Percentiles rank a stretch among this genome's conserved stretches.
These are phyloP conservation scores for Zenarchopterus dispar DNA, from an alignment of 2,797 vertebrate genomes.

Conservation along the genomic window DNA sequence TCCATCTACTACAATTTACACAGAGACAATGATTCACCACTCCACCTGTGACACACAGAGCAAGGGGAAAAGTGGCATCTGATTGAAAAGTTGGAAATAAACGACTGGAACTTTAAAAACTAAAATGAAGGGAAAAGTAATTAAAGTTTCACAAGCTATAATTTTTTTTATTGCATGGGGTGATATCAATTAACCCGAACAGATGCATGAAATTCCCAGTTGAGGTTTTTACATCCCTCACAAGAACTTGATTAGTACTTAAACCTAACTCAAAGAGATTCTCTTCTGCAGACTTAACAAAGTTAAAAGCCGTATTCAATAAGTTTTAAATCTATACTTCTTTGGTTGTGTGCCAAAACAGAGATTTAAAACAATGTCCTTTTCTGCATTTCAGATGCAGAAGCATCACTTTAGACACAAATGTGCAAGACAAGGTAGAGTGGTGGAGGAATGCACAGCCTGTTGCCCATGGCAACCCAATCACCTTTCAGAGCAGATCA, in stretches of 20 bases:
- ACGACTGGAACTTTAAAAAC: neutral
- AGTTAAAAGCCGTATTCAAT: slow-evolving; percentile 11
- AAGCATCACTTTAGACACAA: slow-evolving; percentile 1
- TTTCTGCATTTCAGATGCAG: neutral
- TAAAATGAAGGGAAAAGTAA: slow-evolving; percentile 4
- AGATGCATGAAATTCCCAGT: slow-evolving; percentile 5
- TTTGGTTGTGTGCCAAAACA: neutral
- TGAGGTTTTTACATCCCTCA: slow-evolving; percentile 7
- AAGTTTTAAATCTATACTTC: neutral
- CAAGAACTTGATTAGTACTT: slow-evolving; percentile 3
- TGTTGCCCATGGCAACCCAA: slow-evolving; percentile 46
- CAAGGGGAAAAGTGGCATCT: no score
- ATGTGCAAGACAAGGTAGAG: slow-evolving; percentile 15
- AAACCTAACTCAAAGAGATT: slow-evolving; percentile 2
- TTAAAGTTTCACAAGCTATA: slow-evolving; percentile 5
- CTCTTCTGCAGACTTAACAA: slow-evolving; percentile 14
- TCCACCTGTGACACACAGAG: no score
- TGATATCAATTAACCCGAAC: slow-evolving; percentile 10
- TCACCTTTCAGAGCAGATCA: slow-evolving; percentile 36
- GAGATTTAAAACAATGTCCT: neutral
- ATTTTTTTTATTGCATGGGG: slow-evolving; percentile 1
- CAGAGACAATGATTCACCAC: no score
- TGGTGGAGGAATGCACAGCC: slow-evolving; percentile 17
- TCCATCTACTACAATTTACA: no score
- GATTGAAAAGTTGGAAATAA: neutral